These are phyloP conservation scores for Drosophila kurseongensis DNA, from an alignment of 1,140 invertebrate species.

Conservation along the genomic window DNA sequence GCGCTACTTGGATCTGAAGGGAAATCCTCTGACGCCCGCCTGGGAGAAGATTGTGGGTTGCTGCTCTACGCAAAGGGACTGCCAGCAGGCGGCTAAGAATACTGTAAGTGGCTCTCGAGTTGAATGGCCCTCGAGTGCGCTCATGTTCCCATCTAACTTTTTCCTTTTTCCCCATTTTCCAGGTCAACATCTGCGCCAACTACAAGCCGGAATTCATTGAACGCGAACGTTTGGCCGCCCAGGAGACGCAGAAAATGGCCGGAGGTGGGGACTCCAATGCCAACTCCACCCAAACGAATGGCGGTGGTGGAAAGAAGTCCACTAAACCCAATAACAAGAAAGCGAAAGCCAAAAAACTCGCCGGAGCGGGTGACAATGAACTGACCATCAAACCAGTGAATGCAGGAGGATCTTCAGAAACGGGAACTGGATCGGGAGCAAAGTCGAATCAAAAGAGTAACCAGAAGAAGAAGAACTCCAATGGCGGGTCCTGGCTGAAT, in stretches of 20 bases:
- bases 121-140: slow-evolving; percentile 39
- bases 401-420: slow-evolving; percentile 15
- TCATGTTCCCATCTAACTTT: slow-evolving; percentile 12
- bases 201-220: slow-evolving; percentile 63
- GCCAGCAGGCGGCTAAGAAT: slow-evolving; percentile 87
- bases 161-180: slow-evolving; percentile 29
- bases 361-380: slow-evolving; percentile 55
- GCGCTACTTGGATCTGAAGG: slow-evolving; percentile 92
- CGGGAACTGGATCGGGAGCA: slow-evolving; percentile 7
- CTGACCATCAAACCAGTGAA: slow-evolving; percentile 65
- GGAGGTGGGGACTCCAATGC: slow-evolving; percentile 45
- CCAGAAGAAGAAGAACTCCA: slow-evolving; percentile 61
- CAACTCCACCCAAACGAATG: slow-evolving; percentile 30
- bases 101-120: slow-evolving; percentile 85
- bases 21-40: slow-evolving; percentile 90
- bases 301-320: slow-evolving; percentile 42
- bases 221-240: slow-evolving; percentile 57
- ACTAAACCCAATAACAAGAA: slow-evolving; percentile 64
- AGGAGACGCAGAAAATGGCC: slow-evolving; percentile 51
- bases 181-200: slow-evolving; percentile 71
- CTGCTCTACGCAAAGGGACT: slow-evolving; percentile 87
- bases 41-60: slow-evolving; percentile 88
- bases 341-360: slow-evolving; percentile 63
- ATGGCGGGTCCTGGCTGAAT: slow-evolving; percentile 37
- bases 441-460: slow-evolving; percentile 66